These are phyloP conservation scores for Trachelus stipa DNA, from an alignment of 2,888 invertebrate genomes.

Conservation along the genomic window DNA sequence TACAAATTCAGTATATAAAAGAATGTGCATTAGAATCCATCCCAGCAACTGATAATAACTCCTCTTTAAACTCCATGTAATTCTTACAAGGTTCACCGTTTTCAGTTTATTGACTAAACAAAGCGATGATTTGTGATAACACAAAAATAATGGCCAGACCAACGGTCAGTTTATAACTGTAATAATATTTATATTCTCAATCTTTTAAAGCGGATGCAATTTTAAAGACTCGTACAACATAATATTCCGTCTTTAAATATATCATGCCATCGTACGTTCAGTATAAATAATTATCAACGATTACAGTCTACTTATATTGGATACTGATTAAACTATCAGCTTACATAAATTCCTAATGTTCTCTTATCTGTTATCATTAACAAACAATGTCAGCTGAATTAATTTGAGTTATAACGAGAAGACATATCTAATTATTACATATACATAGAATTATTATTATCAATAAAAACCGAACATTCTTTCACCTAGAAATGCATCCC, in stretches of 20 bases:
- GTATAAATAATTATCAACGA: neutral
- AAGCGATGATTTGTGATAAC: neutral
- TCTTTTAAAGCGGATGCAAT: neutral
- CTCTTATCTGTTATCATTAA: neutral
- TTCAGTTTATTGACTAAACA: neutral
- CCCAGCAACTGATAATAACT: neutral
- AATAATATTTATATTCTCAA: neutral
- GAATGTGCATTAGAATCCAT: neutral
- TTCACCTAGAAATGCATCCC: neutral
- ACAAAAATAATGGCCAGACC: neutral
- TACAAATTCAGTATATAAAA: neutral
- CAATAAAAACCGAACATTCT: neutral
- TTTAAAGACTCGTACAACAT: neutral
- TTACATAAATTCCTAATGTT: neutral
- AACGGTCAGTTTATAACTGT: neutral
- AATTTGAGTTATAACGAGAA: neutral
- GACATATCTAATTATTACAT: conserved; percentile 19
- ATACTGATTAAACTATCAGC: neutral
- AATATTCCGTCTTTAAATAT: neutral
- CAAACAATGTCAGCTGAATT: neutral
- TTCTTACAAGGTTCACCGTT: neutral
- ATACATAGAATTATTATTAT: conserved; percentile 24
- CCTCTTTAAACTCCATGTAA: neutral
- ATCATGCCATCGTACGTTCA: neutral
- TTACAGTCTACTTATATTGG: neutral